Conservation (phyloP, 2,113 vertebrate species). For the Fregetta grallaria region DNA sequence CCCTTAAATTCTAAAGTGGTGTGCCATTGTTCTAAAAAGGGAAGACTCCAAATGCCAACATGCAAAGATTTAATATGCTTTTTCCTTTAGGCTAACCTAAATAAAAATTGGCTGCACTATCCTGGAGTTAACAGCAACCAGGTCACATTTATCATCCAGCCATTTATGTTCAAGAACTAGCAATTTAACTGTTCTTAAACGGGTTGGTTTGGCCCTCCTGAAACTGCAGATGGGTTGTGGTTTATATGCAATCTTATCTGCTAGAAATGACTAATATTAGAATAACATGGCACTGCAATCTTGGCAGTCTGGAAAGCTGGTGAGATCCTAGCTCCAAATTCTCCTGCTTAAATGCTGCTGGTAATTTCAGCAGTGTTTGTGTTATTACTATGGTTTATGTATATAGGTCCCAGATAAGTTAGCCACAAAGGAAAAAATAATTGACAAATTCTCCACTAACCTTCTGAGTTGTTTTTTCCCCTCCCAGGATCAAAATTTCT, state of each 20-base stretch:
- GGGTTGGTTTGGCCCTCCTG: background rate
- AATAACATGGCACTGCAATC: background rate
- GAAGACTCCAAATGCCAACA: background rate
- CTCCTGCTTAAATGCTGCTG: background rate
- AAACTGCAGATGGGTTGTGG: background rate
- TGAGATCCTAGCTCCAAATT: background rate
- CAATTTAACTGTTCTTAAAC: constrained; percentile 3
- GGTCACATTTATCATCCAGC: constrained; percentile 34
- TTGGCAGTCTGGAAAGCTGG: background rate
- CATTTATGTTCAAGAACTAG: background rate
- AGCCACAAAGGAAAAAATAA: background rate
- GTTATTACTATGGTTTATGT: background rate
- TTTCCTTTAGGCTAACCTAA: background rate
- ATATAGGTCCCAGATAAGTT: background rate
- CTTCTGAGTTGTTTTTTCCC: constrained; percentile 31
- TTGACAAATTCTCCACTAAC: background rate
- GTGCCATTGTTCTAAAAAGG: background rate
- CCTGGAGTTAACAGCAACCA: background rate
- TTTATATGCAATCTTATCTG: constrained; percentile 30
- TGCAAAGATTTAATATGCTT: background rate
- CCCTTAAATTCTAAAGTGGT: background rate
- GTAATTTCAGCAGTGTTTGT: constrained; percentile 16
- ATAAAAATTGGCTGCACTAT: background rate
- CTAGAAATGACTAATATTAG: constrained; percentile 7
- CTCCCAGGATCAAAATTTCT: background rate